Evolutionary conservation across 37 sponge, comb jelly and placozoan genomes (phyloP).

Genomic region (Cliona cf. orientalis): DNA sequence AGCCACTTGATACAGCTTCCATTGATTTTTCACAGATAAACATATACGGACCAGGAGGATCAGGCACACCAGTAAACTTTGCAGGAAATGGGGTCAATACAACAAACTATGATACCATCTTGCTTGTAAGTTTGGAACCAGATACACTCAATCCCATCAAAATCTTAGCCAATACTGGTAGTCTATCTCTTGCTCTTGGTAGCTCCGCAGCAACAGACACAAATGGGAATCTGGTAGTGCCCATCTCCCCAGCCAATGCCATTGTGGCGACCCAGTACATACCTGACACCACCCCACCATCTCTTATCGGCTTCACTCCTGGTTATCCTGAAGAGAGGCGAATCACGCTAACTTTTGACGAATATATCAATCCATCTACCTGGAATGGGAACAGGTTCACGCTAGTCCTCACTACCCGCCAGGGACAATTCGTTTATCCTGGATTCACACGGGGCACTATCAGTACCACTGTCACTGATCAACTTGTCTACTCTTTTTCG

Average conservation of each 20-base stretch:
- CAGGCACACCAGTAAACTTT: too few species aligned
- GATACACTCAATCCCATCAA: not conserved
- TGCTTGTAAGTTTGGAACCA: not conserved
- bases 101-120: not conserved
- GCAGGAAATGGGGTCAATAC: too few species aligned
- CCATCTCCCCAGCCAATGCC: not conserved
- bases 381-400: not conserved
- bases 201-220: not conserved
- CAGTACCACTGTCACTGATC: not conserved
- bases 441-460: conserved; percentile 9
- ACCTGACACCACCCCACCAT: conserved; percentile 23
- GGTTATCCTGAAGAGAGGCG: not conserved
- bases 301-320: not conserved
- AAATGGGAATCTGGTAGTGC: conserved; percentile 9
- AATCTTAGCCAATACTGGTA: not conserved
- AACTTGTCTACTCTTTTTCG: not conserved
- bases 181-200: not conserved
- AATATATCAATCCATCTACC: conserved; percentile 13
- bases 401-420: not conserved
- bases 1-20: not conserved
- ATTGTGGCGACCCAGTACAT: not conserved
- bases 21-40: not conserved
- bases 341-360: conserved; percentile 16
- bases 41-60: too few species aligned
- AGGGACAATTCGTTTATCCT: not conserved